These are phyloP conservation scores for Strigamia maritima DNA, from an alignment of 2,888 invertebrate genomes.

Conservation along the genomic window DNA sequence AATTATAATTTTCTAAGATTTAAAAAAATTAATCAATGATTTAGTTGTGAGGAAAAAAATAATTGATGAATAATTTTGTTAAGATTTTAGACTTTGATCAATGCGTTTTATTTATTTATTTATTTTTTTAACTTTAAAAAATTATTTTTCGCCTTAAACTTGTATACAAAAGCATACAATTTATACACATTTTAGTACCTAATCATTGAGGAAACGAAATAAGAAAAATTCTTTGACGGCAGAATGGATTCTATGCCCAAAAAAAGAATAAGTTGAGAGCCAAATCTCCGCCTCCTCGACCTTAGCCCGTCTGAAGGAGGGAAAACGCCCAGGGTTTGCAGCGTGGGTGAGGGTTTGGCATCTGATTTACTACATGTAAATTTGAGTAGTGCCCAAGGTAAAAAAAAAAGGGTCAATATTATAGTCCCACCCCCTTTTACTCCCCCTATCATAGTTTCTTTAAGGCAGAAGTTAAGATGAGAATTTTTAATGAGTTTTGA, in stretches of 20 bases:
- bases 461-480: too few relatives aligned
- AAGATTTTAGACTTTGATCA: background rate
- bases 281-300: conserved; percentile 13
- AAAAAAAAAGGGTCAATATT: background rate
- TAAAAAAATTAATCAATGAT: background rate
- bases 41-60: background rate
- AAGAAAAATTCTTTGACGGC: background rate
- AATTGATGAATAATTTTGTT: background rate
- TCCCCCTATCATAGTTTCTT: background rate
- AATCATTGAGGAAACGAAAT: background rate
- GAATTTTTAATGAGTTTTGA: too few relatives aligned
- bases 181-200: background rate
- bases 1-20: background rate
- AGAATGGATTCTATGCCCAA: background rate
- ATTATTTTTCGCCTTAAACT: background rate
- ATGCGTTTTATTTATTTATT: background rate
- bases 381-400: background rate
- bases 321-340: conserved; percentile 5
- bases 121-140: background rate
- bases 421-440: background rate
- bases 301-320: conserved; percentile 1
- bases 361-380: conserved; percentile 12
- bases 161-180: background rate
- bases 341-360: conserved; percentile 22
- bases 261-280: background rate